Evolutionary conservation across 2,113 vertebrate genomes (phyloP), one percentile per base, ranked within the genome.

Genomic region (Seriola aureovittata): DNA sequence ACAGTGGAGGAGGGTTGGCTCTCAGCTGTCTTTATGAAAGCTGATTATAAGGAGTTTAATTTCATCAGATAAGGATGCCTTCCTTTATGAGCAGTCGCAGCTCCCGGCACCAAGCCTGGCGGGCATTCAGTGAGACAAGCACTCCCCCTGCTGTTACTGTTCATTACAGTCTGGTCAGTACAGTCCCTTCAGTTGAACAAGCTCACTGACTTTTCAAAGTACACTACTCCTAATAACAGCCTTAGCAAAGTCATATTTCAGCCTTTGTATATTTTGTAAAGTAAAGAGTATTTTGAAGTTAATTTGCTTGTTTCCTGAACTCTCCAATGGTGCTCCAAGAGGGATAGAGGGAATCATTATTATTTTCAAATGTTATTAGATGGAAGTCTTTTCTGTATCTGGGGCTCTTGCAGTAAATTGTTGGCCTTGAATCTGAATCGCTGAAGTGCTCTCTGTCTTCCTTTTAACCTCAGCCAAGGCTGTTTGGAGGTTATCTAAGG

Each of bases 1-100:
- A 71, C 65, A 73, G 69, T 9, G 76, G 64, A 84, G 83, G 52
- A 77, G 81, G 87, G 75, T 2, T 73, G 60, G 69, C 55, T 81
- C 81, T 89, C 68, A 81, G 83, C 60, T 83, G 87, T 90, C 89
- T 91, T 84, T 88, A 74, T 87, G 84, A 82, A 85, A 88, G 88
- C 88, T 85, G 88, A 90, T 92, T 89, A 92, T 75, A 73, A 89
- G 74, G 80, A 88, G 73, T 87, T 85, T 91, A 88, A 92, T 90
- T 90, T 90, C 71, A 92, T 91, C 81, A 89, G 89, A 92, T 92
- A 88, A 88, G 50, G 48, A 81, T 14, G 78, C 55, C 71, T 87
- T 85, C 67, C 55, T 91, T 89, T 86, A 58, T 58, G 64, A 84
- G 48, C 38, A 70, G 13, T 57, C 2, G 9, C 40, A 25, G 75